Evolutionary conservation across 2,888 invertebrate genomes (phyloP).

Genomic region (Matsumyia berberina): DNA sequence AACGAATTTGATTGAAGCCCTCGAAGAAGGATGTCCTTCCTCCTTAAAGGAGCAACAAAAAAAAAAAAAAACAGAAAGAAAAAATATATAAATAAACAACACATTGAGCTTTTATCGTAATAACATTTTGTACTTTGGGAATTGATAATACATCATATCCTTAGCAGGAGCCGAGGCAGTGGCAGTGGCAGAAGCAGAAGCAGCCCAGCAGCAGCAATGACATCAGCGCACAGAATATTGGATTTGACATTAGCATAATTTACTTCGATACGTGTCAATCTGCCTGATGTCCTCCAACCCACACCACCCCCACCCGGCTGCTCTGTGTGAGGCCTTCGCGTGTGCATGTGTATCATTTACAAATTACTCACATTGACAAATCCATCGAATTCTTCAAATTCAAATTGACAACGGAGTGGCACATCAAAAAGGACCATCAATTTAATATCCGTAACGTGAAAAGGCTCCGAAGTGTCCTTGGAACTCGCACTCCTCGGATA

Average conservation of each 20-base stretch:
- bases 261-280: conserved; percentile 78
- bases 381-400: conserved; percentile 74
- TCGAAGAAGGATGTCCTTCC: conserved; percentile 71
- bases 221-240: conserved; percentile 74
- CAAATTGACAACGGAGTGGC: conserved; percentile 71
- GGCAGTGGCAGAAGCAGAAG: conserved; percentile 29
- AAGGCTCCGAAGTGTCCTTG: conserved; percentile 63
- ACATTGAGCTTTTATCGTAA: conserved; percentile 78
- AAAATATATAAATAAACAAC: conserved; percentile 73
- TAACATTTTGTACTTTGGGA: conserved; percentile 79
- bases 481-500: not conserved
- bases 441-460: conserved; percentile 72
- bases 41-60: conserved; percentile 33
- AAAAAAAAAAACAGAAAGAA: conserved; percentile 16
- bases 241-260: conserved; percentile 83
- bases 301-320: not conserved
- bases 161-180: conserved; percentile 17
- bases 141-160: conserved; percentile 78
- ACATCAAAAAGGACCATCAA: conserved; percentile 75
- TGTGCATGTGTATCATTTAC: conserved; percentile 65
- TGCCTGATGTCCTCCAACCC: conserved; percentile 49
- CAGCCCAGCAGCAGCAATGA: conserved; percentile 59
- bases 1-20: conserved; percentile 73
- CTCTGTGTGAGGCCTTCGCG: conserved; percentile 15
- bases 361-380: conserved; percentile 74